Base-by-base conservation (phyloP, 2,113 vertebrate species). In the Erpornis zantholeuca region DNA sequence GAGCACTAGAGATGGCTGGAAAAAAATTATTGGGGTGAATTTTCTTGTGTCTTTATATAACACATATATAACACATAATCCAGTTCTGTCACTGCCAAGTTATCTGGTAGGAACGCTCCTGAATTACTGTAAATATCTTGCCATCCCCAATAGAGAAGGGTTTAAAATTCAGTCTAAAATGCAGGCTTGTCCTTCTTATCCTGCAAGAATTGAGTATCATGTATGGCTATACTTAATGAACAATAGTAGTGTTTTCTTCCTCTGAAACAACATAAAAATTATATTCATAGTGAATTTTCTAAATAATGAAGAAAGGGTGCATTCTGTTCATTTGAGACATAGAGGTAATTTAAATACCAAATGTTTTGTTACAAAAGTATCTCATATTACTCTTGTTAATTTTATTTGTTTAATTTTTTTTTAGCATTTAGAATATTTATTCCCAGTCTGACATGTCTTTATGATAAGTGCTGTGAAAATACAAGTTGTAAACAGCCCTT, bases 81-180 rank as follows among this genome's bases (percentile, higher is more conserved):
- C 70, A 80, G 49, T 79, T 42, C 19, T 93, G 52, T 66, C 64
- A 86, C 35, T 91, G 42, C 8, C 40, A n/a, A 71, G 49, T 63
- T 96, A 56, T 54, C 27, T 90, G 31, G 19, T 70, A 82, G 23
- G 38, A 92, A 71, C 66, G 29, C 5, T 86, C 28, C 71, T 88
- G 79, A 88, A 83, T 88, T 80, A 71, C 54, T 73, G 50, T 77
- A 93, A 96, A 93, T 75, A 88, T 24, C 29, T 88, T 91, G 27
- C 59, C 79, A 71, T 92, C 95, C 71, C 38, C 47, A 77, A 24
- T 7, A 71, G 60, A 71, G 19, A 76, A 11, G 49, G 56, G 68
- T 88, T 50, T 20, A 88, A 94, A 92, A 94, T 81, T 95, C 45
- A 84, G 72, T 75, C 45, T 82, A 72, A 94, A 90, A 81, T 71